These are phyloP conservation scores for Drosophila sucinea DNA, from an alignment of 1,140 invertebrate species.

Conservation along the genomic window DNA sequence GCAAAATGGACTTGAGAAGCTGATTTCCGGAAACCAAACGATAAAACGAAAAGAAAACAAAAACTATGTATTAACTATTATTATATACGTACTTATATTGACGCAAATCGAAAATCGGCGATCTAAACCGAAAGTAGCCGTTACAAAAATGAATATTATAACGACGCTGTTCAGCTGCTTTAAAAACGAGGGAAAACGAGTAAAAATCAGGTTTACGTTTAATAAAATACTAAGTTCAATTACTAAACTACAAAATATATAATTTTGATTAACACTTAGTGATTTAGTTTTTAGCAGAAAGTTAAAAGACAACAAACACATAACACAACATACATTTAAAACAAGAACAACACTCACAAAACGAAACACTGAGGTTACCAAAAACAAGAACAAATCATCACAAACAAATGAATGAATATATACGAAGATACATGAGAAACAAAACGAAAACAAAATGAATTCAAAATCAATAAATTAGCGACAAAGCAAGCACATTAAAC, in stretches of 20 bases:
- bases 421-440: constrained; percentile 25
- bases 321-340: constrained; percentile 41
- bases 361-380: constrained; percentile 66
- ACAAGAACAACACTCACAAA: constrained; percentile 30
- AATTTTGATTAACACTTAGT: constrained; percentile 53
- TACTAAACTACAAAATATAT: constrained; percentile 33
- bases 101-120: background rate
- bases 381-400: constrained; percentile 52
- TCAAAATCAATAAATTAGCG: constrained; percentile 49
- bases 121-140: constrained; percentile 3
- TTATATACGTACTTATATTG: constrained; percentile 34
- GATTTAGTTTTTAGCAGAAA: constrained; percentile 55
- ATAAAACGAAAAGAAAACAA: constrained; percentile 12
- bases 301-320: constrained; percentile 63
- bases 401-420: constrained; percentile 28
- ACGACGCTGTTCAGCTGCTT: constrained; percentile 66
- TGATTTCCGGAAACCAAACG: constrained; percentile 42
- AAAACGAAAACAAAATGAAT: constrained; percentile 24
- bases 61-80: constrained; percentile 57
- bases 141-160: constrained; percentile 11
- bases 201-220: constrained; percentile 64
- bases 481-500: constrained; percentile 51
- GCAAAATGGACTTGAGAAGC: constrained; percentile 67
- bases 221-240: constrained; percentile 70
- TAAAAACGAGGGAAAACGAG: constrained; percentile 37